Base-by-base conservation (phyloP, 2,888 invertebrate species). In the Epistrophella euchroma region DNA sequence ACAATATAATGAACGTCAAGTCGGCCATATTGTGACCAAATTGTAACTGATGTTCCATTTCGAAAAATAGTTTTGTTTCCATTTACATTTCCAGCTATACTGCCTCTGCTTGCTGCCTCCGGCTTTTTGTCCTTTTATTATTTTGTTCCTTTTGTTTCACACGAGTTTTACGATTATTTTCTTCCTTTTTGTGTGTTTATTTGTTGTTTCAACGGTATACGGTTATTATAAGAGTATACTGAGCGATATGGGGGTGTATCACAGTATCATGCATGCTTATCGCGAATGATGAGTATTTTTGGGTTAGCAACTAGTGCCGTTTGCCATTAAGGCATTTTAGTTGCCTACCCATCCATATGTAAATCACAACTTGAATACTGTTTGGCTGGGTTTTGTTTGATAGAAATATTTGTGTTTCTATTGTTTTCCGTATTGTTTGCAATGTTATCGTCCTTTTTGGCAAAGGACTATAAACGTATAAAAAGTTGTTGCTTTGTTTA, bases 21-120 rank as follows among this genome's bases (percentile, higher is more conserved):
- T 72, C 80, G 64, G 66, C 79, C 84, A 84, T 84, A 84, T 84
- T 84, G 84, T 75, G 71, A 79, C 83, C 79, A 75, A 83, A 83
- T 64, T 84, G 83, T 79, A 74, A 52, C 71, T 71, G 71, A 45
- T 79, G 70, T 84, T 66, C 79, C 79, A 74, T 19, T 45, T 47
- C 74, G n/a, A 32, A 28, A 74, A 78, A 83, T 78, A 73, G 73
- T 68, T 68, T 37, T 68, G 6, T 50, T 83, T 78, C 60, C 82
- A 74, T 58, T 70, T 58, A 40, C 62, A 60, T 58, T 19, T 28
- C 2, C 10, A 58, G 19, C 43, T 17, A 13, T 22, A 2, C 2
- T 13, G 32, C 32, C 37, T 11, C 13, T 37, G 32, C 13, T 10
- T 37, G 11, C 11, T 28, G 28, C 58, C n/a, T 50, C n/a, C 25